These are phyloP conservation scores for Oscheius sp. DNA, from an alignment of 2,888 invertebrate species.

Conservation along the genomic window DNA sequence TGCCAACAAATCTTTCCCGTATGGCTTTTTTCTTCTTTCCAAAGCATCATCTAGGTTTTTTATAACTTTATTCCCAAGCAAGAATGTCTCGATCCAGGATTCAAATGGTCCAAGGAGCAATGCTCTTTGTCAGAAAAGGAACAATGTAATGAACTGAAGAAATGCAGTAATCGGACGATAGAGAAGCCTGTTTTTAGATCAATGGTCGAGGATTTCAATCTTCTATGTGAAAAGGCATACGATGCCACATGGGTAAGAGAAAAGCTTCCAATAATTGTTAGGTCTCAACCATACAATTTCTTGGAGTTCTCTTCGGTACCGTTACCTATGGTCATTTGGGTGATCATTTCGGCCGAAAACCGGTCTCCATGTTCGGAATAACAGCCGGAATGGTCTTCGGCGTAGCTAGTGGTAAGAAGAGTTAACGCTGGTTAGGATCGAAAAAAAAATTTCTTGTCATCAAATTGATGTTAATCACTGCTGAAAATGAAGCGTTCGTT, in stretches of 20 bases:
- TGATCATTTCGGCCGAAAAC: conserved; percentile 50
- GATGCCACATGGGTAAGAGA: conserved; percentile 49
- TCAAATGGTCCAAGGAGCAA: conserved; percentile 38
- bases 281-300: conserved; percentile 52
- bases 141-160: conserved; percentile 29
- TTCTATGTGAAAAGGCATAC: conserved; percentile 42
- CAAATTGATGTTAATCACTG: too few relatives aligned
- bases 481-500: too few relatives aligned
- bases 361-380: conserved; percentile 46
- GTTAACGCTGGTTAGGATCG: too few relatives aligned
- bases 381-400: conserved; percentile 43
- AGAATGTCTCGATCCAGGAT: conserved; percentile 36
- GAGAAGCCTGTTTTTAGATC: conserved; percentile 40
- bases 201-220: conserved; percentile 47
- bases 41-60: conserved; percentile 36
- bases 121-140: conserved; percentile 44
- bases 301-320: conserved; percentile 52
- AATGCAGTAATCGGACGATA: conserved; percentile 7
- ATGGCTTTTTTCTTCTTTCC: neutral
- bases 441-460: too few relatives aligned
- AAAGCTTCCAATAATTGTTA: too few relatives aligned
- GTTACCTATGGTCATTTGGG: conserved; percentile 50
- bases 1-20: conserved; percentile 54
- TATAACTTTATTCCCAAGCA: conserved; percentile 44
- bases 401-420: conserved; percentile 43